These are phyloP conservation scores for Pseudorectes ferrugineus DNA, from an alignment of 2,113 vertebrate species.

Conservation along the genomic window DNA sequence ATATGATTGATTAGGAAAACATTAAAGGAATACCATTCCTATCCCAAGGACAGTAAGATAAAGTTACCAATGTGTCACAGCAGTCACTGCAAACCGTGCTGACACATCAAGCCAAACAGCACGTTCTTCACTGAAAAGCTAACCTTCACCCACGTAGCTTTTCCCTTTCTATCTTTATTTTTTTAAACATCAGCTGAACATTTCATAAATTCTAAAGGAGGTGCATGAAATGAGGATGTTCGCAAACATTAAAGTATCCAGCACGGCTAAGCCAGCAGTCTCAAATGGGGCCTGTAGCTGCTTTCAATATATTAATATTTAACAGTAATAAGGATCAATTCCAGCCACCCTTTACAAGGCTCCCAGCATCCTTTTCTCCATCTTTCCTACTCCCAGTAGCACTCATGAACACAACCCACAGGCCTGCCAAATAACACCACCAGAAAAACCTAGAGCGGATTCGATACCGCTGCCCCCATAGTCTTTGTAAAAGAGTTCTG, in stretches of 20 bases:
- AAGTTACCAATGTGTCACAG: neutral
- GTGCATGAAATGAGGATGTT: neutral
- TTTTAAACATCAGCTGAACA: neutral
- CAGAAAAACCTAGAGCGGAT: neutral
- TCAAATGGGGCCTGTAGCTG: neutral
- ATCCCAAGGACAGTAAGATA: neutral
- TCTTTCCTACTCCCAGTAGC: neutral
- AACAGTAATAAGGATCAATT: neutral
- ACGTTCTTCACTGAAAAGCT: neutral
- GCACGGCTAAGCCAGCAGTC: neutral
- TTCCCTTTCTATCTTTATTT: neutral
- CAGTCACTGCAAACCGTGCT: neutral
- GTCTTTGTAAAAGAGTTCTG: neutral
- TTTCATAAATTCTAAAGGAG: neutral
- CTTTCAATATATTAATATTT: neutral
- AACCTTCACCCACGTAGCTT: neutral
- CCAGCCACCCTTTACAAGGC: neutral
- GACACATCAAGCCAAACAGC: neutral
- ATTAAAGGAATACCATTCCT: neutral
- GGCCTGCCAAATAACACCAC: neutral
- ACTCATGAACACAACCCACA: neutral
- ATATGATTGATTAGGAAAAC: neutral
- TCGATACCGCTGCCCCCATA: fast-evolving
- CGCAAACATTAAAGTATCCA: neutral
- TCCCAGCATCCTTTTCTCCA: neutral